phyloP scores from a whole-genome alignment of 2,113 vertebrate species.

The Ophiodon elongatus region DNA sequence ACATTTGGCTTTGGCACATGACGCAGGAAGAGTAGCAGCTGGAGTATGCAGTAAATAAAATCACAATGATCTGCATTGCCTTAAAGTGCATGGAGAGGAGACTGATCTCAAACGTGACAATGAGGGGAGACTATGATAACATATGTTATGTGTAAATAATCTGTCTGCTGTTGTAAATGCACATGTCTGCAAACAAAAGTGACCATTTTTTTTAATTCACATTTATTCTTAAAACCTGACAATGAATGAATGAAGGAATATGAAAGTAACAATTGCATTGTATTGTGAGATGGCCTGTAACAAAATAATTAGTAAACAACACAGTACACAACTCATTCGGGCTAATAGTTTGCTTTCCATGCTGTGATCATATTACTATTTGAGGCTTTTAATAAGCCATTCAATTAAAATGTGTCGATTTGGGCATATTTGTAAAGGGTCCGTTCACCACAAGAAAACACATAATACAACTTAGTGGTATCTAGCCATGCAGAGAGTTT shows the following conservation, averaged over 20 bases:
- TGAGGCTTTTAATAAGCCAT: background rate
- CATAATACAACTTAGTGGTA: background rate
- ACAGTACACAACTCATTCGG: background rate
- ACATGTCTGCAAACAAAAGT: background rate
- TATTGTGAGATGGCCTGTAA: background rate
- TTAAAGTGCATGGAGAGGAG: slow-evolving; percentile 80
- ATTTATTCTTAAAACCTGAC: background rate
- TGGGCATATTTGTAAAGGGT: background rate
- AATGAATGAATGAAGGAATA: background rate
- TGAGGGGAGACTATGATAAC: background rate
- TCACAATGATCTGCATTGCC: slow-evolving; percentile 80
- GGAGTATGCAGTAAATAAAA: slow-evolving; percentile 29
- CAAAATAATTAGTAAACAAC: background rate
- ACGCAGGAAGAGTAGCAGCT: slow-evolving; percentile 41
- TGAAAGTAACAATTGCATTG: background rate
- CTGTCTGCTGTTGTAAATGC: background rate
- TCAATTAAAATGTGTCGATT: background rate
- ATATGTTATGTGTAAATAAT: background rate
- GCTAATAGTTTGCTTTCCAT: background rate
- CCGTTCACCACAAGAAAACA: slow-evolving; percentile 20
- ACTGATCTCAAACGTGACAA: slow-evolving; percentile 16
- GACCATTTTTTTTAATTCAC: background rate
- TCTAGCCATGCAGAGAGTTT: background rate
- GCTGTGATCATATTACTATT: background rate
- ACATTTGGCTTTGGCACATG: slow-evolving; percentile 20